phyloP scores from a whole-genome alignment of 1,140 invertebrate genomes.

The Drosophila tristis region DNA sequence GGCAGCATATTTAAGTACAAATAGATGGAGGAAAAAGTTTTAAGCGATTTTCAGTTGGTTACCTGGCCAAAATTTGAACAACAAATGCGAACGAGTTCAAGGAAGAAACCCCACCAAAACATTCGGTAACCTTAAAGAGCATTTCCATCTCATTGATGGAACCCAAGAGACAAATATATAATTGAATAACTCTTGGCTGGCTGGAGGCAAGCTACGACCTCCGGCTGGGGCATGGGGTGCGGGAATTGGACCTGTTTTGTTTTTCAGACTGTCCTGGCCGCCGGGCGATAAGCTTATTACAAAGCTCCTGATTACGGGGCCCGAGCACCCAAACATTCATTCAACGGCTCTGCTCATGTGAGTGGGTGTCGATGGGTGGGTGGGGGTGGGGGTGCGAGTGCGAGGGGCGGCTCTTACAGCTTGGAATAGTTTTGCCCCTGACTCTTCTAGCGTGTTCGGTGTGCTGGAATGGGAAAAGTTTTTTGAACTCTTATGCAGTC shows the following conservation, averaged over 20 bases:
- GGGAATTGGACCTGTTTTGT: constrained; percentile 5
- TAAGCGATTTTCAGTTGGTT: constrained; percentile 59
- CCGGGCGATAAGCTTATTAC: constrained; percentile 50
- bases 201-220: neutral
- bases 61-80: constrained; percentile 13
- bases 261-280: constrained; percentile 34
- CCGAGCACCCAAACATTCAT: neutral
- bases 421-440: constrained; percentile 33
- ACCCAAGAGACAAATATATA: constrained; percentile 13
- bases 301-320: constrained; percentile 35
- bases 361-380: too few species aligned
- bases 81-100: constrained; percentile 6
- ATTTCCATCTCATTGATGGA: constrained; percentile 5
- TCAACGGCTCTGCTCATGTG: too few species aligned
- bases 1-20: constrained; percentile 21
- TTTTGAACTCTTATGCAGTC: constrained; percentile 49
- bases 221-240: neutral
- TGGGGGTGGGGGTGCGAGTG: constrained; percentile 15
- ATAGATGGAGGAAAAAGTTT: constrained; percentile 49
- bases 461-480: constrained; percentile 29
- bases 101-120: neutral
- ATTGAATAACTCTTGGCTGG: constrained; percentile 29
- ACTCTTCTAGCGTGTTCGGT: neutral
- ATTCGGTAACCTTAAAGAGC: neutral
- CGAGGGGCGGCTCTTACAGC: constrained; percentile 29